Conservation (phyloP, 2,888 invertebrate genomes). For the Pycnomerus fuliginosus region DNA sequence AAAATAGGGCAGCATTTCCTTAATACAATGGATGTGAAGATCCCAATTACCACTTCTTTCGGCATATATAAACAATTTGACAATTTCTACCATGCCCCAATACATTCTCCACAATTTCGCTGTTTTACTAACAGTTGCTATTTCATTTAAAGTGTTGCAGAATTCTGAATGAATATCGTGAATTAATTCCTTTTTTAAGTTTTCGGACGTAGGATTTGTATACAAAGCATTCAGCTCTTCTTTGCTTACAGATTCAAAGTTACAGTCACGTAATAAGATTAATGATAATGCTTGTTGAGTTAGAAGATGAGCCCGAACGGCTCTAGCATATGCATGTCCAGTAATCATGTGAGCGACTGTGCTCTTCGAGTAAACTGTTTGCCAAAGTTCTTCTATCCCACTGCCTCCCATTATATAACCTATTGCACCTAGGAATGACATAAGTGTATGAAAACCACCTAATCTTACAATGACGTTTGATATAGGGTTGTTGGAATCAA, state of each 20-base stretch:
- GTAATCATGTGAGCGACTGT: constrained; percentile 32
- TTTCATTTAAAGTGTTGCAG: constrained; percentile 9
- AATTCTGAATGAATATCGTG: constrained; percentile 2
- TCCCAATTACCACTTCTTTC: constrained; percentile 40
- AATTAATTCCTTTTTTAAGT: constrained; percentile 3
- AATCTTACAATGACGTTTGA: constrained; percentile 33
- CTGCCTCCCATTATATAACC: constrained; percentile 46
- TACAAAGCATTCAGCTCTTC: no score
- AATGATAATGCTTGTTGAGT: background rate
- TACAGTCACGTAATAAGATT: background rate
- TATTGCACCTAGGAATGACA: constrained; percentile 44
- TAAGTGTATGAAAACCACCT: constrained; percentile 35
- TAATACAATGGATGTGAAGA: constrained; percentile 19
- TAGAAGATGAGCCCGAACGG: constrained; percentile 24
- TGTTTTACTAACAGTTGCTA: constrained; percentile 30
- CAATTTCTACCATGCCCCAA: constrained; percentile 32
- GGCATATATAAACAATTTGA: constrained; percentile 37
- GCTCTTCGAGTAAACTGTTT: constrained; percentile 35
- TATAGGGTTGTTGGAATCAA: constrained; percentile 30
- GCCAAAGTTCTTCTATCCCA: constrained; percentile 39
- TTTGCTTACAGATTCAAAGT: no score
- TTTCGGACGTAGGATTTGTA: background rate
- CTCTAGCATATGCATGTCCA: constrained; percentile 33
- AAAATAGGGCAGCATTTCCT: constrained; percentile 19
- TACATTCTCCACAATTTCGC: constrained; percentile 35